Evolutionary conservation across 2,113 vertebrate species (phyloP), one percentile per base, ranked within the genome.

Genomic region (Phylloscopus trochilus): DNA sequence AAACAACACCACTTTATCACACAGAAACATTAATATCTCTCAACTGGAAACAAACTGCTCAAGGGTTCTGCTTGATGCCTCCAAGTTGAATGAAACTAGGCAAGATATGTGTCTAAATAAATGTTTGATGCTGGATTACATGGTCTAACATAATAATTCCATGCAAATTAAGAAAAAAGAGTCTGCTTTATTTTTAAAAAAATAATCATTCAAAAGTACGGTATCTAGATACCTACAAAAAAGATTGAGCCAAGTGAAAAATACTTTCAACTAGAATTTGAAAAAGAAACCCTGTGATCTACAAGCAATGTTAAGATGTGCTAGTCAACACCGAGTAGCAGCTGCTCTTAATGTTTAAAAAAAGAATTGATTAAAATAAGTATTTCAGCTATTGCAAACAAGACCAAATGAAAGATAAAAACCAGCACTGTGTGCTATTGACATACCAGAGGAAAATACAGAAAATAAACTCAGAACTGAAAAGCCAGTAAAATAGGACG

Each of bases 341-440:
- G 89, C 92, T 96, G 83, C 83, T 96, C 77, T 72, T 89, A 41
- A 87, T 11, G 21, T 89, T 95, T 93, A 84, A 93, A 96, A 94
- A 93, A 89, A 83, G 85, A 94, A 92, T 81, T 2, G 0, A 93
- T 93, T 96, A 94, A 91, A 95, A 88, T 82, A 92, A 96, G 81
- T 87, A 91, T 93, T 93, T 79, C 91, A 96, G 64, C 86, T 95
- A 93, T 78, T 87, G 76, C 68, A 93, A 87, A 91, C 89, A 78
- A 87, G 77, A 92, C 59, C 68, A 93, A 80, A 92, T 79, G 72
- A 83, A 86, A 95, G 75, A 94, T 0, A 23, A 85, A 92, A 94
- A 80, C 24, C 23, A 74, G 83, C n/a, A 15, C 64, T 81, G 31
- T 43, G 27, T 1, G 24, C 66, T 91, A 64, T 47, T 83, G 83